Conservation (phyloP, 1,140 invertebrate genomes). For the Drosophila littoralis region DNA sequence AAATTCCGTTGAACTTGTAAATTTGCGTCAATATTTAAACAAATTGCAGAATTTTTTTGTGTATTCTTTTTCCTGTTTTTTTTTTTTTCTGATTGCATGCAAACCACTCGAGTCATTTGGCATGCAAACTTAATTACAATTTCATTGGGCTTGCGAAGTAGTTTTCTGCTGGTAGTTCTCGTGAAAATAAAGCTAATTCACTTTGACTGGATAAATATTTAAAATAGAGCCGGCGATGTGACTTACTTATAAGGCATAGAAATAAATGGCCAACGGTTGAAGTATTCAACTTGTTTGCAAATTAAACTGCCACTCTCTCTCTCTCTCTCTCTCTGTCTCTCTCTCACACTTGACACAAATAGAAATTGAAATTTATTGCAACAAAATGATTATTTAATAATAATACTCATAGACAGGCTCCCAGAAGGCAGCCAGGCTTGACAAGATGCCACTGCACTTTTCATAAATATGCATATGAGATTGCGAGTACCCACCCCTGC, state of each 20-base stretch:
- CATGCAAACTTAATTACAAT: slow-evolving; percentile 78
- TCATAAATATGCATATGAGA: slow-evolving; percentile 75
- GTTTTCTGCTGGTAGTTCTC: slow-evolving; percentile 32
- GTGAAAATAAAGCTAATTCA: slow-evolving; percentile 57
- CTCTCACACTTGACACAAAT: slow-evolving; percentile 62
- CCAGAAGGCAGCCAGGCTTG: slow-evolving; percentile 38
- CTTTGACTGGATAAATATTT: slow-evolving; percentile 67
- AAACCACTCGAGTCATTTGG: slow-evolving; percentile 72
- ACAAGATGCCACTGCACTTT: slow-evolving; percentile 72
- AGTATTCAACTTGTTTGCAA: slow-evolving; percentile 37
- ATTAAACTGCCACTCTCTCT: slow-evolving; percentile 70
- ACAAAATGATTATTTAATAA: slow-evolving; percentile 81
- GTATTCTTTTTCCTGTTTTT: slow-evolving; percentile 28
- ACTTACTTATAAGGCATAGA: background rate
- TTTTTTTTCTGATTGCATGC: slow-evolving; percentile 23
- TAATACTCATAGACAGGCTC: slow-evolving; percentile 39
- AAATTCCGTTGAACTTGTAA: slow-evolving; percentile 31
- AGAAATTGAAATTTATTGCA: slow-evolving; percentile 80
- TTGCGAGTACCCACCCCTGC: background rate
- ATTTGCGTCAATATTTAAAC: slow-evolving; percentile 59
- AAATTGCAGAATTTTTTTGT: slow-evolving; percentile 30
- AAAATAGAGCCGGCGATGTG: slow-evolving; percentile 12
- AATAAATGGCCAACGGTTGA: slow-evolving; percentile 8
- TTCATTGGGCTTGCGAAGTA: slow-evolving; percentile 69
- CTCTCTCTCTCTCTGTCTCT: slow-evolving; percentile 22